phyloP scores from a whole-genome alignment of 2,888 invertebrate species.

The Erannis defoliaria region DNA sequence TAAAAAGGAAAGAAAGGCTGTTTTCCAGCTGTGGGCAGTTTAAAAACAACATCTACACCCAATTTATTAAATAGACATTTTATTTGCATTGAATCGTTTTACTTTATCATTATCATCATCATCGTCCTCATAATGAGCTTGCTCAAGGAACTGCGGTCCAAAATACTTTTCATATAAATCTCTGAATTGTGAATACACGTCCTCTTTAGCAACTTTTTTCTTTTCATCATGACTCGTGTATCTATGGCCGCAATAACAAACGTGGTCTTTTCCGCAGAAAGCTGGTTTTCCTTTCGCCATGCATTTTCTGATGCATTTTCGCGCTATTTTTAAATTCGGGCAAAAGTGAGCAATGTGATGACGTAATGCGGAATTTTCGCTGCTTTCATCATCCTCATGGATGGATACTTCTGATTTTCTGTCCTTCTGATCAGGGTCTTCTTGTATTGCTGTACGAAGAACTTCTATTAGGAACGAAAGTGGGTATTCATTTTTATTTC shows the following conservation, averaged over 20 bases:
- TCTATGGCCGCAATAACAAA: constrained; percentile 76
- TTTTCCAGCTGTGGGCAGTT: not conserved
- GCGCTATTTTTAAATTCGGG: constrained; percentile 64
- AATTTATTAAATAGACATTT: too few relatives aligned
- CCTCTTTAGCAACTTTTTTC: constrained; percentile 34
- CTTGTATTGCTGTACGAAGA: constrained; percentile 1
- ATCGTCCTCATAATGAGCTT: not conserved
- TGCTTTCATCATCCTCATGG: not conserved
- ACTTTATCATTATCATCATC: too few relatives aligned
- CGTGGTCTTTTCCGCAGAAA: constrained; percentile 78
- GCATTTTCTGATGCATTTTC: constrained; percentile 69
- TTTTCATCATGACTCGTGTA: constrained; percentile 46
- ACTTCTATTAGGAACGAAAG: not conserved
- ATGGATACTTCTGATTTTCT: not conserved
- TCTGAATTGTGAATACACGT: constrained; percentile 55
- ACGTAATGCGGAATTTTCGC: constrained; percentile 50
- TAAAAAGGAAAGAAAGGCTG: not conserved
- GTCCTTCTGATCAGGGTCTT: not conserved
- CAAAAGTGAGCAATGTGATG: constrained; percentile 82
- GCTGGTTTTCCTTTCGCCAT: constrained; percentile 68
- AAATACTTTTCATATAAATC: constrained; percentile 75
- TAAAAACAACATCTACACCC: not conserved
- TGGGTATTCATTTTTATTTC: not conserved
- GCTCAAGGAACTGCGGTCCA: constrained; percentile 48
- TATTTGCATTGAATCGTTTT: too few relatives aligned